Evolutionary conservation across 2,113 vertebrate genomes (phyloP), one percentile per base, ranked within the genome.

Genomic region (Mugil cephalus): DNA sequence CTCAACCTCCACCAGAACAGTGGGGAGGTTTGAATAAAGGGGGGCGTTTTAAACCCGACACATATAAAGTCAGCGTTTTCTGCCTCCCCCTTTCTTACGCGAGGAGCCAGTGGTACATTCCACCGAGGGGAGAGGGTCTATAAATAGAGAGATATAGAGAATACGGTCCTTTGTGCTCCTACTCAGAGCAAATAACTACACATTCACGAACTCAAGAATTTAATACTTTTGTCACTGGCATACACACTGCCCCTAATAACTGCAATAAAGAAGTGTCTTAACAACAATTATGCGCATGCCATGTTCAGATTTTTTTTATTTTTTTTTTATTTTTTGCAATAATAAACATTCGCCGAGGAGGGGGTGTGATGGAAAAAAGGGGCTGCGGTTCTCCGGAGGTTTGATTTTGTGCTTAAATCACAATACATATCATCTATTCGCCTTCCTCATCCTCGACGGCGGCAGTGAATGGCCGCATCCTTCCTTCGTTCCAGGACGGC

Each of bases 41-140:
- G 79, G 59, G 42, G 42, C 36, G 69, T 76, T 85, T 80, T 69
- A 72, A 82, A 65, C 74, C 62, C 59, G 14, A 72, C 76, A 81
- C 82, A 81, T 82, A 68, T 81, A 74, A 50, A 83, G 38, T 54
- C 53, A 79, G 71, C 36, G 46, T 75, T 66, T 56, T 56, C 62
- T 80, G 76, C 36, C 24, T 85, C 87, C 85, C 84, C 83, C 83
- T 87, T 79, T 77, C 85, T 84, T 80, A 78, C 79, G 87, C 82
- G 87, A 93, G 83, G 90, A 77, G 75, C 75, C 64, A 87, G 91
- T 98, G 96, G 97, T 98, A 94, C 89, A 85, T 92, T 94, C 95
- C 94, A 91, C 77, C 68, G 61, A 91, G 92, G 84, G 84, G 86
- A 85, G 88, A 87, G 90, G 88, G 82, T 87, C 89, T 94, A 94